Evolutionary conservation across 2,113 vertebrate genomes (phyloP), one percentile per base, ranked within the genome.

Genomic region (Columba janthina): DNA sequence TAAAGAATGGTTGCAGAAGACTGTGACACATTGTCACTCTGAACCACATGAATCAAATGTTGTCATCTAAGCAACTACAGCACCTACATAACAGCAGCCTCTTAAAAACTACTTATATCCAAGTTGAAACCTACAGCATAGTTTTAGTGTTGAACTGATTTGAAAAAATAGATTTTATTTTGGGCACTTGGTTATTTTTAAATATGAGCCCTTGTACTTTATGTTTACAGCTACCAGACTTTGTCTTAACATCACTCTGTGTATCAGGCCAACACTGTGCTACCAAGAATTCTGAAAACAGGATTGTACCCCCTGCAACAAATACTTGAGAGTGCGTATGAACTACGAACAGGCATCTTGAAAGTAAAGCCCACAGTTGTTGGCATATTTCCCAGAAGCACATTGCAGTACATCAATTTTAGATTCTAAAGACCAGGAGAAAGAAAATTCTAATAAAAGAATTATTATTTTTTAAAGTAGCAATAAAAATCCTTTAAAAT

Each of bases 341-440:
- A 89, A 69, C 61, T 32, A 51, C 8, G 38, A 88, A 72, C 18
- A 89, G 58, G 29, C 36, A 54, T 56, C 29, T 67, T 93, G 56
- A 87, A 95, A 87, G 20, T 64, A 75, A 74, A 76, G 1, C 10
- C 54, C 53, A 77, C 31, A 70, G 82, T 0, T 80, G 31, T 1
- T 95, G 75, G 78, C 78, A 11, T 22, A 73, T 62, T 85, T 94
- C 92, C 77, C 81, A 83, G 87, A 92, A 92, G 10, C 25, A 26
- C 51, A 65, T 31, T 73, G 72, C 70, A 80, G 19, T 74, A 56
- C 44, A 88, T 81, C 69, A 88, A 73, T 75, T 93, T 95, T 51
- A 86, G 65, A 81, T 25, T 80, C 42, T 88, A 81, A 69, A 97
- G 89, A 81, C 1, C 36, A 94, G 22, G 5, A 87, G 16, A 77